These are phyloP conservation scores for Cavia aperea DNA, from an alignment of 2,113 vertebrate species.

Conservation along the genomic window DNA sequence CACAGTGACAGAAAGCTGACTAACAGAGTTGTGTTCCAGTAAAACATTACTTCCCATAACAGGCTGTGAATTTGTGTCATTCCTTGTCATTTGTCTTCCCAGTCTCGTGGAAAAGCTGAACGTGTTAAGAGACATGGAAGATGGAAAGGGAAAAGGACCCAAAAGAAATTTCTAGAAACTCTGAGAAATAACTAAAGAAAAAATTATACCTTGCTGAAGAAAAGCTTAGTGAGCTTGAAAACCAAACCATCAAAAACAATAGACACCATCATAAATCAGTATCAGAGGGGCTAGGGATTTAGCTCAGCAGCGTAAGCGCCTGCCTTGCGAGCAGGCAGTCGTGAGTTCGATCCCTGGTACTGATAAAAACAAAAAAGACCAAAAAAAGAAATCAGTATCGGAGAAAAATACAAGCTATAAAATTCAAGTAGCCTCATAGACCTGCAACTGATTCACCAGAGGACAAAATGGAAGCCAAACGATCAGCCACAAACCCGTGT, in stretches of 20 bases:
- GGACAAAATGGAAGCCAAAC: background rate
- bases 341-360: no score
- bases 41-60: conserved; percentile 33
- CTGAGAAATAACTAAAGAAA: conserved; percentile 21
- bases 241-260: background rate
- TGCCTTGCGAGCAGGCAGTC: no score
- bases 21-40: background rate
- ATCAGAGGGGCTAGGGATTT: background rate
- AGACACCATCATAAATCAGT: conserved; percentile 10
- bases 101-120: conserved; percentile 21
- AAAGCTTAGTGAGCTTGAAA: conserved; percentile 25
- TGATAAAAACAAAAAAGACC: no score
- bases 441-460: background rate
- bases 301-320: no score
- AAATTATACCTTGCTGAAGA: background rate
- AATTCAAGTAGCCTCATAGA: background rate
- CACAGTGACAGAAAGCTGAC: background rate
- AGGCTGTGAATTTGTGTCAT: background rate
- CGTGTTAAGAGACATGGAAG: background rate
- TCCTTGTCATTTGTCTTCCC: background rate
- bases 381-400: background rate
- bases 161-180: conserved; percentile 13
- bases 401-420: background rate
- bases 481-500: background rate
- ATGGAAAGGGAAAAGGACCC: background rate